Evolutionary conservation across 2,797 vertebrate species (phyloP), one percentile per base, ranked within the genome.

Genomic region (Lepilemur ruficaudatus): DNA sequence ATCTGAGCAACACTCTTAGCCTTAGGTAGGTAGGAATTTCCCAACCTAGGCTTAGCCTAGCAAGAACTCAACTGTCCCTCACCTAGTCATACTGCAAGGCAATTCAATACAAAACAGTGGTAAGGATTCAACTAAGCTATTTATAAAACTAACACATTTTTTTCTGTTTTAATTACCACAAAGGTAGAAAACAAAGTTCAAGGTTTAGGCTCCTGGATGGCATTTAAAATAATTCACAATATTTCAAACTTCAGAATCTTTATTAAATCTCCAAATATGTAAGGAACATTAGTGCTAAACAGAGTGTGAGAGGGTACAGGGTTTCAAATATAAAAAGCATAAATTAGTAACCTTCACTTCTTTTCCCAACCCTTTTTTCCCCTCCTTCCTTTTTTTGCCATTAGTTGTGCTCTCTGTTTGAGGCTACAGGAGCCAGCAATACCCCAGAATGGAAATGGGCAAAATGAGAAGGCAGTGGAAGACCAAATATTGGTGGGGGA

Each of bases 231-330:
- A 50, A 86, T 43, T 88, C 46, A 80, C 55, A 89, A 7, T 65
- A 87, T 69, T 95, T 91, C 32, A 69, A 75, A 48, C 6, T 89
- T 93, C 61, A 41, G 6, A 67, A 57, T 72, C 18, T 97, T 97
- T 96, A 96, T 93, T 97, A 38, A n/a, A 28, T 95, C 12, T 94
- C 23, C 43, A 78, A 61, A 4, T 46, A 72, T n/a, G 13, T 86
- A 94, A 91, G 52, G 41, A 52, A 95, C 32, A 43, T 50, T 52
- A 63, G 15, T 93, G 72, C 35, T 76, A 78, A 95, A 87, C 48
- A 90, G 55, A 96, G 10, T 57, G 14, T 59, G 76, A 86, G 57
- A 76, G 20, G 4, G 57, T 87, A 38, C 14, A 20, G 14, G 22
- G 35, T 7, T 85, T 93, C 63, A 89, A 92, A 75, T 80, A 18